Evolutionary conservation across 23 tunicate species (phyloP).

Genomic region (Halocynthia aurantium): DNA sequence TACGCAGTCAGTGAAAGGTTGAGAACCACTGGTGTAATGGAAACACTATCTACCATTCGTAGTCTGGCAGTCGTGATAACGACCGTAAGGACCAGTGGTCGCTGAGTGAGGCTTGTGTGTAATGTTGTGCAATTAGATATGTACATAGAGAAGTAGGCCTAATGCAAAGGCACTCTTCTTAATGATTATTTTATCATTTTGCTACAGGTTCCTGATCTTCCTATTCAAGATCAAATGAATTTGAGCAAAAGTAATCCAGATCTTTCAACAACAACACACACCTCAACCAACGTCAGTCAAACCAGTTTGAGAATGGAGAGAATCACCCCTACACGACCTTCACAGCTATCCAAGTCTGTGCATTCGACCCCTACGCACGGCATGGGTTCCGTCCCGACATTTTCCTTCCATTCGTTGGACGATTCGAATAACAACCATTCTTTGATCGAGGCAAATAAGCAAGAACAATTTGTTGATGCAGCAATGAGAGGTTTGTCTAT

Average conservation of each 20-base stretch:
- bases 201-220: conserved; percentile 17
- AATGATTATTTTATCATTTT: neutral
- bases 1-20: no score
- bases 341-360: conserved; percentile 23
- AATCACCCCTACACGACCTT: neutral
- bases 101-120: no score
- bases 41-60: no score
- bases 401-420: conserved; percentile 1
- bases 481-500: neutral
- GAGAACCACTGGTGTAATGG: no score
- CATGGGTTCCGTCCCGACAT: neutral
- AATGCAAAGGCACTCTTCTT: no score
- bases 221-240: conserved; percentile 13
- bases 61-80: no score
- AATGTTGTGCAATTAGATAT: no score
- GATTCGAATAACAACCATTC: conserved; percentile 5
- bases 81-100: no score
- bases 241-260: conserved; percentile 74
- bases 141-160: no score
- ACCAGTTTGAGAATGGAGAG: neutral
- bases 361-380: conserved; percentile 35
- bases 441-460: conserved; percentile 5
- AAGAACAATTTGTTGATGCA: conserved; percentile 11
- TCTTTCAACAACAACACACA: conserved; percentile 19
- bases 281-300: neutral